These are phyloP conservation scores for Madoqua kirkii DNA, from an alignment of 2,113 vertebrate species.

Conservation along the genomic window DNA sequence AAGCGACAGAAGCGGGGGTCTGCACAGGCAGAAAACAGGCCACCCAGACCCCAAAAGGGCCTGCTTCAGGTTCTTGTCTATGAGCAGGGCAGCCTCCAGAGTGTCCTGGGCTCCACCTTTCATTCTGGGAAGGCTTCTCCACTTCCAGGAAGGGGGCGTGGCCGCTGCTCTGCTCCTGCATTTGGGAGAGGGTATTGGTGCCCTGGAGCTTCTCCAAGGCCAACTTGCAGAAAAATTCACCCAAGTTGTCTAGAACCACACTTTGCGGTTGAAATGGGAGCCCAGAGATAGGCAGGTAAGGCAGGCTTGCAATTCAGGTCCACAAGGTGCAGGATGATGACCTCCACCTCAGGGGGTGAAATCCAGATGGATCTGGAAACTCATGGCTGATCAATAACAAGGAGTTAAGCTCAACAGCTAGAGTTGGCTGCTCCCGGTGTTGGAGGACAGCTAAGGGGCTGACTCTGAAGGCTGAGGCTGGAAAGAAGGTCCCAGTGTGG, in stretches of 20 bases:
- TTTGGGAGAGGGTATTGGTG: background rate
- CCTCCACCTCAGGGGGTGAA: background rate
- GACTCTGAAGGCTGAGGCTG: background rate
- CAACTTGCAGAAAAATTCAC: background rate
- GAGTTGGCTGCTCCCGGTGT: fast-evolving
- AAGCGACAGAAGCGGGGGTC: background rate
- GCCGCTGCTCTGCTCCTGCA: background rate
- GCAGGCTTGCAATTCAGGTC: background rate
- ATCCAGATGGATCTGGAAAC: background rate
- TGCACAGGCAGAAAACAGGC: background rate
- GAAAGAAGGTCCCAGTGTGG: background rate
- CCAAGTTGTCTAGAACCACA: background rate
- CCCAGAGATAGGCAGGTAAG: background rate
- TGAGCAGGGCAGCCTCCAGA: background rate
- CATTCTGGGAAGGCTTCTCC: background rate
- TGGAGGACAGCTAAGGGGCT: background rate
- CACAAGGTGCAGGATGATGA: background rate
- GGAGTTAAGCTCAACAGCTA: background rate
- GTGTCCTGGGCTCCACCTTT: background rate
- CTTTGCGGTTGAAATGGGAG: background rate
- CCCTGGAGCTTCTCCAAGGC: background rate
- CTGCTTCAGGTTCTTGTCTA: background rate
- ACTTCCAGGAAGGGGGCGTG: background rate
- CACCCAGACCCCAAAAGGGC: background rate
- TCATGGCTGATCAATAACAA: background rate